These are phyloP conservation scores for Pandemis heparana DNA, from an alignment of 2,888 invertebrate species.

Conservation along the genomic window DNA sequence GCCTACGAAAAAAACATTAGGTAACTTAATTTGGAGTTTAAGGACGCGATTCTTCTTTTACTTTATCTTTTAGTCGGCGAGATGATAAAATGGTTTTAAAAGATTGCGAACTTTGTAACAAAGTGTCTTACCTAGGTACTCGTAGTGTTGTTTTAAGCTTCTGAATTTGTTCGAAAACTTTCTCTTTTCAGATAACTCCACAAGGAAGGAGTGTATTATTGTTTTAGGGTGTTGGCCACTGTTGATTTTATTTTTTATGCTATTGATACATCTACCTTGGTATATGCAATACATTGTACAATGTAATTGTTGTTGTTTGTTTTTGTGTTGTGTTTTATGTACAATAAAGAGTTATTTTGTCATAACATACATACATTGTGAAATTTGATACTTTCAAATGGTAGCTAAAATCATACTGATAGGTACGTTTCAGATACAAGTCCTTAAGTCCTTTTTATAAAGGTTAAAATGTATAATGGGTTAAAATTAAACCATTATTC, in stretches of 20 bases:
- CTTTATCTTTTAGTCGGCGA: constrained; percentile 14
- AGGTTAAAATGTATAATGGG: too few species aligned
- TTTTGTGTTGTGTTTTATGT: too few species aligned
- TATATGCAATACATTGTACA: too few species aligned
- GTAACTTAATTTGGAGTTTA: constrained; percentile 18
- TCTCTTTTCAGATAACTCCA: neutral
- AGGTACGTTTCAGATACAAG: too few species aligned
- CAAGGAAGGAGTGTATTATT: neutral
- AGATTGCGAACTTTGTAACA: constrained; percentile 6
- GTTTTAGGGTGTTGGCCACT: neutral
- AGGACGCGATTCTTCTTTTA: constrained; percentile 10
- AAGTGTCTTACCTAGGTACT: constrained; percentile 2
- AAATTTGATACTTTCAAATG: too few species aligned
- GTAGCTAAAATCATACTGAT: too few species aligned
- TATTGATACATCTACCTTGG: too few species aligned
- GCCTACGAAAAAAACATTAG: constrained; percentile 12
- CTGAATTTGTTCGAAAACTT: neutral
- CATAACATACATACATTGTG: too few species aligned
- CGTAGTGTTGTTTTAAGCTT: neutral
- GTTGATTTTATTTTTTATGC: neutral
- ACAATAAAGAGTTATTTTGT: too few species aligned
- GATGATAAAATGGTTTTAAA: constrained; percentile 17
- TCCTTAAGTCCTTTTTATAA: too few species aligned
- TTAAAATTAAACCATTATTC: too few species aligned
- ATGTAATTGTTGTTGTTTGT: too few species aligned